A percentile compares a stretch with the other conserved stretches of the same genome.
phyloP scores from a whole-genome alignment of 2,113 vertebrate genomes.

The Microcebus jonahi region DNA sequence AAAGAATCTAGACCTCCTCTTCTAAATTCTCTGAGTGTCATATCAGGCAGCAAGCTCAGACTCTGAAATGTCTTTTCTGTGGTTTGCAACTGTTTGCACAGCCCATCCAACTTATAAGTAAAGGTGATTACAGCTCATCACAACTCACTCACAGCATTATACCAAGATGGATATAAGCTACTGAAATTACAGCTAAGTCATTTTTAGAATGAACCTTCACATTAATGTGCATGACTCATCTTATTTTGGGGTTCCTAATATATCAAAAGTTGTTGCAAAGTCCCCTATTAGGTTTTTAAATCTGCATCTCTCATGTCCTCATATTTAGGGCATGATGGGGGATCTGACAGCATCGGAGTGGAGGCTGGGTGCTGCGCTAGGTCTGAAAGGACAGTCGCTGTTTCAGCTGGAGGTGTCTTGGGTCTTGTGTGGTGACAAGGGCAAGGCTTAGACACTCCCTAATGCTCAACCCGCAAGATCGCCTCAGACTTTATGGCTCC shows the following conservation, averaged over 20 bases:
- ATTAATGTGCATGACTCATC: not conserved
- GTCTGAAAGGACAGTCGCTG: not conserved
- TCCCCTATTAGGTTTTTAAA: not conserved
- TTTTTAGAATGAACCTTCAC: constrained; percentile 31
- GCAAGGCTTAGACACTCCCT: not conserved
- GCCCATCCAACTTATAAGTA: constrained; percentile 6
- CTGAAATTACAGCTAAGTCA: not conserved
- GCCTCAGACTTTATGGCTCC: not conserved
- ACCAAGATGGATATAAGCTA: not conserved
- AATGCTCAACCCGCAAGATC: not conserved
- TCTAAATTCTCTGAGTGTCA: constrained; percentile 28
- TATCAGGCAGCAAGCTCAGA: not conserved
- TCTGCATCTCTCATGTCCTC: not conserved
- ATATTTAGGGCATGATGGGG: not conserved
- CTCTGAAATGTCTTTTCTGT: constrained; percentile 35
- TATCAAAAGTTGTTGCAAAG: not conserved
- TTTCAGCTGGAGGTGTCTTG: not conserved
- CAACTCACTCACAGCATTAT: not conserved
- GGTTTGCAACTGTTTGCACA: constrained; percentile 3
- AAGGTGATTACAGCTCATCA: constrained; percentile 50
- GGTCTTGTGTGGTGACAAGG: not conserved
- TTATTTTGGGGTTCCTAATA: constrained; percentile 1
- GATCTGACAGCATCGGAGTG: not conserved
- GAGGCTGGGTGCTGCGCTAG: too few relatives aligned
- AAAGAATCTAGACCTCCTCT: constrained; percentile 32